Evolutionary conservation across 2,888 invertebrate species (phyloP), one percentile per base, ranked within the genome.

Genomic region (Harmothoe impar): DNA sequence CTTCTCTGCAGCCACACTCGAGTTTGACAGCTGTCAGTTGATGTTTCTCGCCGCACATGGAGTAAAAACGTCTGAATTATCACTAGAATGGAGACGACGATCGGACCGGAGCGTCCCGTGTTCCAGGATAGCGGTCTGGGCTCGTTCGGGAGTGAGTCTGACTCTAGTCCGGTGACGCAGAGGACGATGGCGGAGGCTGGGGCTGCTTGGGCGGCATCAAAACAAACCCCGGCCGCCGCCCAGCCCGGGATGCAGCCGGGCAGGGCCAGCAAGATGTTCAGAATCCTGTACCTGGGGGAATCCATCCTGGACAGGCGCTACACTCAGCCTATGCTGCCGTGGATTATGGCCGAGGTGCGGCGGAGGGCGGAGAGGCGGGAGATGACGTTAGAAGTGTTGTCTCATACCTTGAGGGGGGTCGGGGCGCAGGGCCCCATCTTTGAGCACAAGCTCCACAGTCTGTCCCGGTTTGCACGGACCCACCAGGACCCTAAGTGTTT

Each of bases 241-340:
- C 5, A 3, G 5, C 10, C 43, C 43, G 5, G 10, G 43, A 20
- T 0, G 35, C 29, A 31, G 17, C 17, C 20, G 23, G 43, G 17
- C 35, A 33, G 12, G 10, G 52, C 51, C 1, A 5, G 52, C 29
- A 84, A 29, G 51, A 89, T 43, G 56, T 95, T 93, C 92, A 91
- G 93, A 29, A 95, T 94, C 5, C 93, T 93, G 78, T 95, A 95
- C 91, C 93, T 95, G 72, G 95, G 95, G 0, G 93, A 93, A 86
- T 92, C 94, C n/a, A 62, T 93, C 23, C 92, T 95, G 91, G 94
- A 95, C 89, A 92, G 94, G 29, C 91, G 95, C 25, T 95, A 95
- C 91, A 94, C 98, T 29, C 97, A 97, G 91, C 97, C 98, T 84
- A 98, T 98, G 98, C 96, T 98, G 94, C 98, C 98, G 0, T 98